These are phyloP conservation scores for Muricea muricata DNA, from an alignment of 92 coral and sea anemone genomes.

Conservation along the genomic window DNA sequence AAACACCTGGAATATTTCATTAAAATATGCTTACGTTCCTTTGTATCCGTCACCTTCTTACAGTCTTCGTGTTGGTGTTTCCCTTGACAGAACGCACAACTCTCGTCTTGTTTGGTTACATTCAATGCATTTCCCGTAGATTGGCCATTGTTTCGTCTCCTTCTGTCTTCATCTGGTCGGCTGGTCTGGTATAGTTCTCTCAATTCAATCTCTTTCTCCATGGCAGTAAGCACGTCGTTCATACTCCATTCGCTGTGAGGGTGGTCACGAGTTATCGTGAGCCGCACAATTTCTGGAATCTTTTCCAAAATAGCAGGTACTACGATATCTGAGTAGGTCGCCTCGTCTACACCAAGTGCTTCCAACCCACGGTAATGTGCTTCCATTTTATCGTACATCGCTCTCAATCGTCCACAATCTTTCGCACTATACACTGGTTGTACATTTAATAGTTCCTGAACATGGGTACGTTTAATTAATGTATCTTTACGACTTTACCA, in stretches of 20 bases:
- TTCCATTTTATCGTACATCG: constrained; percentile 21
- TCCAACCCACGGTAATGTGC: constrained; percentile 44
- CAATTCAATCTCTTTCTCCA: constrained; percentile 29
- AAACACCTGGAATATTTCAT: constrained; percentile 50
- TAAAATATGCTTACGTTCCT: constrained; percentile 37
- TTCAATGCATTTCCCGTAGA: neutral
- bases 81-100: constrained; percentile 47
- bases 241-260: constrained; percentile 46
- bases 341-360: constrained; percentile 56
- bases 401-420: constrained; percentile 34
- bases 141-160: neutral
- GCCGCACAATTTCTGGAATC: constrained; percentile 38
- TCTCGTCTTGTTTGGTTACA: neutral
- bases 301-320: constrained; percentile 46
- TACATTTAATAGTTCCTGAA: constrained; percentile 44
- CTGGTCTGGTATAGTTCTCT: constrained; percentile 34
- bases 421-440: constrained; percentile 46
- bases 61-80: constrained; percentile 47
- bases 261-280: constrained; percentile 58
- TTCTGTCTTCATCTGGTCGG: no score
- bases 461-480: constrained; percentile 46
- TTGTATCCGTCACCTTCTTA: neutral
- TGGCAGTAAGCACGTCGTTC: constrained; percentile 15
- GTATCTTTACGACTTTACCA: constrained; percentile 47
- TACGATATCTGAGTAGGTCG: constrained; percentile 41